Conservation (phyloP, 2,888 invertebrate genomes). For the Leptogaster cylindrica region DNA sequence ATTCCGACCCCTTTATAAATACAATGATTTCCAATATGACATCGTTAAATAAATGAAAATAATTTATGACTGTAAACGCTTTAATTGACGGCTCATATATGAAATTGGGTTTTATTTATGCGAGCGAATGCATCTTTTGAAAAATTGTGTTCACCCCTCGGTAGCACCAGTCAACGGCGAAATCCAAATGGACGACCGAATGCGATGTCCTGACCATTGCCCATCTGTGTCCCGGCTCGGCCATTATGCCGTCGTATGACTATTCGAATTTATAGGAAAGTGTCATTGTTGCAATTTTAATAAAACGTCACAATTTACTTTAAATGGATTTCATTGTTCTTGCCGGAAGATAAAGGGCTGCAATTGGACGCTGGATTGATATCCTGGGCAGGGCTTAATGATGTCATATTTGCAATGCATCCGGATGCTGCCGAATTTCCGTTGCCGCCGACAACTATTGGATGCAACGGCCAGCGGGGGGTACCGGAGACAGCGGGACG, state of each 20-base stretch:
- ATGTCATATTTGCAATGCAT: constrained; percentile 12
- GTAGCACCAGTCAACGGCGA: neutral
- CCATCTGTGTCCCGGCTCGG: constrained; percentile 29
- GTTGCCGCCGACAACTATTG: neutral
- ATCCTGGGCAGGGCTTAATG: constrained; percentile 35
- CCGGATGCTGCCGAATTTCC: neutral
- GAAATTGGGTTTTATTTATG: constrained; percentile 48
- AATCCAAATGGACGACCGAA: neutral
- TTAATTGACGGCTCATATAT: constrained; percentile 47
- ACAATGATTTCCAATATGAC: constrained; percentile 43
- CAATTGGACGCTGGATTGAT: constrained; percentile 18
- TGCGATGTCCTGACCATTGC: constrained; percentile 30
- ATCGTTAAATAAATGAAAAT: constrained; percentile 47
- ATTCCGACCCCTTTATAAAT: no score
- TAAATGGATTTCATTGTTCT: constrained; percentile 45
- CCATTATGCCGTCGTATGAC: constrained; percentile 29
- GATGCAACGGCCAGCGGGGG: neutral
- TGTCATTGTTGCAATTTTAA: constrained; percentile 51
- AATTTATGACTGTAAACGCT: constrained; percentile 46
- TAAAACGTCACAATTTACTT: constrained; percentile 51
- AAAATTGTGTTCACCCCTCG: constrained; percentile 36
- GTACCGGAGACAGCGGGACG: neutral
- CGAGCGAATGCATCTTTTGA: constrained; percentile 24
- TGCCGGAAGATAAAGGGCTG: neutral
- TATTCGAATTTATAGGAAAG: constrained; percentile 43